Base-by-base conservation (phyloP, 2,113 vertebrate genomes). In the Bungarus multicinctus region DNA sequence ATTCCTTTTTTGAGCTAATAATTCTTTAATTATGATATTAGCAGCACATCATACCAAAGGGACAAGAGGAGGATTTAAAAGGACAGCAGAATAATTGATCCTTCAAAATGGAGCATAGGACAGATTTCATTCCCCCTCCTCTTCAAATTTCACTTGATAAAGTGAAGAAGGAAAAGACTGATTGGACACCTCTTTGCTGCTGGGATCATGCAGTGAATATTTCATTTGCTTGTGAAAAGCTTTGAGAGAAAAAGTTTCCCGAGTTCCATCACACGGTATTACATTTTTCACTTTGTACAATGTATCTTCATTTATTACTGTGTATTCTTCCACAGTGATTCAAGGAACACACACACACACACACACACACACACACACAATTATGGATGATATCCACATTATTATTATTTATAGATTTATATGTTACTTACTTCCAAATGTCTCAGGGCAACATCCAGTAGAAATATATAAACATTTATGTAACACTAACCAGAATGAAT, bases 101-200 rank as follows among this genome's bases (percentile, higher is more conserved):
- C 57, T 93, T 94, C 43, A 39, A 10, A 81, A 89, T 12, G 20
- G 88, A 97, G 95, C 69, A 34, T 88, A 10, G 69, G 95, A n/a
- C 69, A 92, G 50, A 89, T 94, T 94, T 95, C 93, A 60, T 95
- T 85, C 93, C 16, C 47, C 58, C 22, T 23, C 23, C n/a, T 95
- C 5, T 60, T 95, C 87, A 89, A 95, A 95, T 94, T 54, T 94
- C 27, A 94, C 96, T 96, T 95, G 60, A 7, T 39, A 94, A 93
- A 96, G 89, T 92, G 89, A 95, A 95, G 81, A 39, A 23, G 7
- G 50, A 11, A 89, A 94, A 91, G 86, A 43, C 23, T 57, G 89
- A 93, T 91, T 64, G 55, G 30, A 9, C 91, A 92, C 92, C 86
- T 93, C 92, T 91, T 95, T 93, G 14, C 85, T 96, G 95, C 92